Conservation (phyloP, 2,888 invertebrate species). For the Carterocephalus palaemon region DNA sequence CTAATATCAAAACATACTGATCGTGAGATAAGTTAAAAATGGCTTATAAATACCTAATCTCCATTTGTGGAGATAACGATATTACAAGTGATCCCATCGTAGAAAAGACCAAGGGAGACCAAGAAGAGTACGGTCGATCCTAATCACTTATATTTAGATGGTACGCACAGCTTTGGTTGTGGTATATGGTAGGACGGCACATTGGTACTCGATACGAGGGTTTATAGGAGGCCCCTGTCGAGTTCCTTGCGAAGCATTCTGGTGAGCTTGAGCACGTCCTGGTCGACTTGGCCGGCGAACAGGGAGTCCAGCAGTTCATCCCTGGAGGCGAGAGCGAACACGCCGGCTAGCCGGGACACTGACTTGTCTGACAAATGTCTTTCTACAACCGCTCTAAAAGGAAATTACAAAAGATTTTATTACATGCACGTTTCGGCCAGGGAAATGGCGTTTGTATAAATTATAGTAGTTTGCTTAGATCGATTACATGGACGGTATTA, state of each 20-base stretch:
- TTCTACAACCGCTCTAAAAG: constrained; percentile 82
- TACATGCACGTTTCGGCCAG: too few species aligned
- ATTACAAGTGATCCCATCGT: constrained; percentile 50
- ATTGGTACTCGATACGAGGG: constrained; percentile 32
- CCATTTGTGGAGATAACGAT: constrained; percentile 69
- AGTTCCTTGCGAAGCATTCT: constrained; percentile 72
- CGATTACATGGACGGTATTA: too few species aligned
- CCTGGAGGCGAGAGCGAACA: constrained; percentile 79
- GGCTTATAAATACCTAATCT: constrained; percentile 44
- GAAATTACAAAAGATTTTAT: too few species aligned
- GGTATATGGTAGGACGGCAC: constrained; percentile 59
- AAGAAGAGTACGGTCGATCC: constrained; percentile 14
- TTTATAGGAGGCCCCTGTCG: constrained; percentile 70
- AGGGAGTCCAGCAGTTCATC: constrained; percentile 66
- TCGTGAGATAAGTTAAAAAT: constrained; percentile 29
- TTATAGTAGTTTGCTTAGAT: too few species aligned
- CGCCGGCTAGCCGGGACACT: constrained; percentile 85
- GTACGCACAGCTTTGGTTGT: constrained; percentile 46
- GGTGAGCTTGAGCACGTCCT: constrained; percentile 64
- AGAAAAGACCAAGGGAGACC: constrained; percentile 14
- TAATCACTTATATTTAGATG: constrained; percentile 42
- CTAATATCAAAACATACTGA: constrained; percentile 33
- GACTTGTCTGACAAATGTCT: constrained; percentile 92
- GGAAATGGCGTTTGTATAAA: too few species aligned
- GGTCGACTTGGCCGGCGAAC: constrained; percentile 66